Conservation (phyloP, 2,113 vertebrate genomes). For the Urocitellus parryii region DNA sequence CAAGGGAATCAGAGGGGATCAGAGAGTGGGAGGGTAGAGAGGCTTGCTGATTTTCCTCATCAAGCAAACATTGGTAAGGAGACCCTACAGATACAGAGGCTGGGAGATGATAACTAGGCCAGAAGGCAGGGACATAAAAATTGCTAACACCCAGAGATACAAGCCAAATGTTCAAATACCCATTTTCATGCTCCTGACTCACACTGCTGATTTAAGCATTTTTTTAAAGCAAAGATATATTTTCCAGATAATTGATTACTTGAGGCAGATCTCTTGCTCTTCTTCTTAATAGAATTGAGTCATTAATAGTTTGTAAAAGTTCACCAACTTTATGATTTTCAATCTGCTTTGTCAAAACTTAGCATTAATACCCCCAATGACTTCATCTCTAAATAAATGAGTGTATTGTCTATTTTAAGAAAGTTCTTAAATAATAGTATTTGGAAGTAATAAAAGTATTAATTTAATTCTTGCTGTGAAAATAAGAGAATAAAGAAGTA, state of each 20-base stretch:
- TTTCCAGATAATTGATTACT: constrained; percentile 38
- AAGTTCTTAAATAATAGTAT: not conserved
- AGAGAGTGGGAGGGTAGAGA: not conserved
- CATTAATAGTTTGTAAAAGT: constrained; percentile 50
- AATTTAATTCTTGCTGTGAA: constrained; percentile 38
- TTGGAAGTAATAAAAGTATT: constrained; percentile 9
- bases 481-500: constrained; percentile 48
- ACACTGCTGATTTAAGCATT: not conserved
- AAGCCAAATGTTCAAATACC: not conserved
- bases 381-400: constrained; percentile 2
- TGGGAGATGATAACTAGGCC: not conserved
- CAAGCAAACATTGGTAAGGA: constrained; percentile 21
- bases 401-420: not conserved
- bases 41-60: constrained; percentile 58
- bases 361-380: not conserved
- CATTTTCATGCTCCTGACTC: not conserved
- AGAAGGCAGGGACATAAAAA: not conserved
- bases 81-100: not conserved
- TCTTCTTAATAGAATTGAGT: constrained; percentile 10
- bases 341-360: constrained; percentile 44
- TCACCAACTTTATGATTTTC: constrained; percentile 19
- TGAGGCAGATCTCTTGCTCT: not conserved
- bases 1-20: not conserved
- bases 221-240: constrained; percentile 16
- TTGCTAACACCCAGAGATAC: not conserved